phyloP scores from a whole-genome alignment of 2,797 vertebrate species.

The Austrolebias charrua region DNA sequence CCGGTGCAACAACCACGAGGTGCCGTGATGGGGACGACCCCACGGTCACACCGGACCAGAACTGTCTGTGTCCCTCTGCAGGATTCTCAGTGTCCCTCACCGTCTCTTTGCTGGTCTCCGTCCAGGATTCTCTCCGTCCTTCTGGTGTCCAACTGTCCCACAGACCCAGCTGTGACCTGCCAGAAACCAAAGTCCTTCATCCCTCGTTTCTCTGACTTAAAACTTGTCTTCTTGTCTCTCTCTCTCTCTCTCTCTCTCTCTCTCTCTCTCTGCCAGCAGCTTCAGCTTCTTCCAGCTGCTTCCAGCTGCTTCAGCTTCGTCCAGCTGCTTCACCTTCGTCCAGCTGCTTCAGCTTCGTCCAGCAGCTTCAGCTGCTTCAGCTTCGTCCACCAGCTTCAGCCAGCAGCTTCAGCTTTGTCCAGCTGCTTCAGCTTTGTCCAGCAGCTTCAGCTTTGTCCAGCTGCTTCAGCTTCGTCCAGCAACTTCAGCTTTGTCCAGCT shows the following conservation, averaged over 20 bases:
- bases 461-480: too few species aligned
- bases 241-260: too few species aligned
- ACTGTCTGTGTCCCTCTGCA: constrained; percentile 49
- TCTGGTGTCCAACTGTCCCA: constrained; percentile 25
- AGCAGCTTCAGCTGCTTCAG: too few species aligned
- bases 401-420: too few species aligned
- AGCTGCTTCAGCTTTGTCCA: too few species aligned
- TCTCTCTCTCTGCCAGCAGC: too few species aligned
- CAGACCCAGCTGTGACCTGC: constrained; percentile 30
- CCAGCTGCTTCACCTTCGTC: too few species aligned
- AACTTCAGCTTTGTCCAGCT: too few species aligned
- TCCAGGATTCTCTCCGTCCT: constrained; percentile 38
- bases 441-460: too few species aligned
- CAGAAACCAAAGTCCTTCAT: constrained; percentile 23
- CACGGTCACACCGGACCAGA: constrained; percentile 9
- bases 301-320: too few species aligned
- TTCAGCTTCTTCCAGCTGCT: constrained; percentile 40
- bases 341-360: too few species aligned
- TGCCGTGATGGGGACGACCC: constrained; percentile 27
- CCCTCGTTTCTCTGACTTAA: constrained; percentile 21
- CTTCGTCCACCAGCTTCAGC: too few species aligned
- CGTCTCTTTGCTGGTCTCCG: constrained; percentile 40
- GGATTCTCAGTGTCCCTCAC: constrained; percentile 24
- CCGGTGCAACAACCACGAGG: constrained; percentile 51
- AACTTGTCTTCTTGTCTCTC: constrained; percentile 21